These are phyloP conservation scores for Acleris holmiana DNA, from an alignment of 2,888 invertebrate genomes.

Conservation along the genomic window DNA sequence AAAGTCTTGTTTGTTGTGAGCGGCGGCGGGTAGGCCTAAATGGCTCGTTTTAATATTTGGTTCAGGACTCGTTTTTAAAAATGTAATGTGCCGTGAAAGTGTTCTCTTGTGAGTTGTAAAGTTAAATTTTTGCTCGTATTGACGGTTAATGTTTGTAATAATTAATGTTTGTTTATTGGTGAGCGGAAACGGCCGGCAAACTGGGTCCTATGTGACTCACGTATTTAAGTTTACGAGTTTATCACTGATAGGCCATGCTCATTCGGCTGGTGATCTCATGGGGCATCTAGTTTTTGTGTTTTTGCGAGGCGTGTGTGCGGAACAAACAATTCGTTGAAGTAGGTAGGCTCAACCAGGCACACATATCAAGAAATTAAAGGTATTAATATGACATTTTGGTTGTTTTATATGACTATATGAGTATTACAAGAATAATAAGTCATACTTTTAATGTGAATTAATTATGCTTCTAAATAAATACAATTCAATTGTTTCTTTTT, in stretches of 20 bases:
- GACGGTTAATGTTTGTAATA: slow-evolving; percentile 70
- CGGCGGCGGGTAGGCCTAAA: slow-evolving; percentile 77
- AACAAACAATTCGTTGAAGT: slow-evolving; percentile 18
- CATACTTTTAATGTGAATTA: too few relatives aligned
- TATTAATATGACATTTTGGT: too few relatives aligned
- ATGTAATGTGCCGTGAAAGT: slow-evolving; percentile 72
- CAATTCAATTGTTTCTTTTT: too few relatives aligned
- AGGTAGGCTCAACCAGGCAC: slow-evolving; percentile 1
- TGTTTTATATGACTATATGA: too few relatives aligned
- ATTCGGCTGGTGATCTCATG: slow-evolving; percentile 32
- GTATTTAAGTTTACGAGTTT: slow-evolving; percentile 64
- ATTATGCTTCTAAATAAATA: too few relatives aligned
- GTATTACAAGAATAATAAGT: too few relatives aligned
- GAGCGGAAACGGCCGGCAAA: slow-evolving; percentile 57
- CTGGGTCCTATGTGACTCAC: slow-evolving; percentile 55
- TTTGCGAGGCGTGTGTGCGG: slow-evolving; percentile 20
- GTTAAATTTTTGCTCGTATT: slow-evolving; percentile 75
- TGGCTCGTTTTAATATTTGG: slow-evolving; percentile 55
- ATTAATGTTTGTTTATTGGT: slow-evolving; percentile 76
- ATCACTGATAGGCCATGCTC: slow-evolving; percentile 46
- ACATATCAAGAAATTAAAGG: background rate
- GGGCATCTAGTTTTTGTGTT: slow-evolving; percentile 26
- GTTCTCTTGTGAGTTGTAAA: slow-evolving; percentile 75
- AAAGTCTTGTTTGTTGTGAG: slow-evolving; percentile 72
- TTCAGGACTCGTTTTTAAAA: slow-evolving; percentile 77